phyloP scores from a whole-genome alignment of 2,888 invertebrate species.

The Limnephilus auricula region DNA sequence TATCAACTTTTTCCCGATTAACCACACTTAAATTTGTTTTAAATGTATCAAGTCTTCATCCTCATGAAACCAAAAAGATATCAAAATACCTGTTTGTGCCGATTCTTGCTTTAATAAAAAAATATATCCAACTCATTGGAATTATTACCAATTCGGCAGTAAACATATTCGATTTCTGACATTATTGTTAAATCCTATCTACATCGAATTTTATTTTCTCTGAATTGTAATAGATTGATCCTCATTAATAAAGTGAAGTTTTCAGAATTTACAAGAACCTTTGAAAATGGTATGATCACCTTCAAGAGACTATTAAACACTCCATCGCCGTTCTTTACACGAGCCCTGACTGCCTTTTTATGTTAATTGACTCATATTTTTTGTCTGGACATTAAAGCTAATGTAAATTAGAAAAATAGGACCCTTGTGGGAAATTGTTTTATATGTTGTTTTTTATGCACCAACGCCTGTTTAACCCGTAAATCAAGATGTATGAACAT shows the following conservation, averaged over 20 bases:
- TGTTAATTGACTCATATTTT: not conserved
- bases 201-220: not conserved
- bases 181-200: not conserved
- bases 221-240: not conserved
- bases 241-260: not conserved
- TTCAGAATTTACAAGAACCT: not conserved
- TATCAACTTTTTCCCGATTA: not conserved
- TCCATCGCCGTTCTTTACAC: slow-evolving; percentile 16
- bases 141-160: not conserved
- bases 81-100: not conserved
- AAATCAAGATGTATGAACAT: not conserved
- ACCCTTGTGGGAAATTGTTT: not conserved
- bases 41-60: not conserved
- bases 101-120: not conserved
- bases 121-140: not conserved
- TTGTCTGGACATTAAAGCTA: not conserved
- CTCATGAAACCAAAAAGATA: not conserved
- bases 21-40: not conserved
- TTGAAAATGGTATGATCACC: not conserved
- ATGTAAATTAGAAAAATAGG: too few species aligned
- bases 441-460: not conserved
- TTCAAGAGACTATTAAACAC: not conserved
- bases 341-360: slow-evolving; percentile 9
- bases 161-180: not conserved
- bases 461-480: not conserved